Base-by-base conservation (phyloP, 2,888 invertebrate species). In the Leptinotarsa rubiginosa region DNA sequence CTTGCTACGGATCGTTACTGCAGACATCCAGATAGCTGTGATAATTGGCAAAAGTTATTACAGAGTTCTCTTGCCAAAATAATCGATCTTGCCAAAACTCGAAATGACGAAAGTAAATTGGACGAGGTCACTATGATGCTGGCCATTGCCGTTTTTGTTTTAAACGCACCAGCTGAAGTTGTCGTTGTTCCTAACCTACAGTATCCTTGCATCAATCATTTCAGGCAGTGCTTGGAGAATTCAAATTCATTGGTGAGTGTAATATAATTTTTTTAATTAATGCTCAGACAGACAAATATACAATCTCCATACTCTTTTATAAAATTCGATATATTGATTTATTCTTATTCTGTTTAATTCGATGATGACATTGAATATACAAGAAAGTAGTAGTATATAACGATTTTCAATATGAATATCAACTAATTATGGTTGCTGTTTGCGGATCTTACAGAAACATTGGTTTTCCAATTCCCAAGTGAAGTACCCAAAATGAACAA, bases 141-240 rank as follows among this genome's bases (percentile, higher is more conserved):
- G 77, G 95, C 96, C 0, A 95, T 98, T 85, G 94, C 96, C 3
- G 96, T 96, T 12, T 95, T 98, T 82, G 92, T 98, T 76, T 91
- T 96, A 59, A 93, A 96, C 81, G 94, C 96, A 10, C 94, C 95
- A 1, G 91, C 94, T 1, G 91, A 93, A 81, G 93, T 95, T 15
- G 92, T 94, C 15, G 90, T 92, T 47, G 93, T 95, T 49, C 94
- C 96, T 15, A 94, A 95, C 82, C 89, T 98, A 70, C 95, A 96
- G 86, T 96, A 95, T 87, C 96, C 97, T 1, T 96, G 96, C 85
- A 95, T 98, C 83, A 96, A 97, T 89, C 94, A 97, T 85, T 97
- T 97, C 88, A 91, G 95, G 52, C 95, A 96, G 84, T 95, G 96
- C 82, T 89, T 96, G 70, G 92, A 93, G 83, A 92, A 91, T 75